Percentiles rank a stretch among this genome's conserved stretches.
These are phyloP conservation scores for Gallinago media DNA, from an alignment of 2,113 vertebrate species.

Conservation along the genomic window DNA sequence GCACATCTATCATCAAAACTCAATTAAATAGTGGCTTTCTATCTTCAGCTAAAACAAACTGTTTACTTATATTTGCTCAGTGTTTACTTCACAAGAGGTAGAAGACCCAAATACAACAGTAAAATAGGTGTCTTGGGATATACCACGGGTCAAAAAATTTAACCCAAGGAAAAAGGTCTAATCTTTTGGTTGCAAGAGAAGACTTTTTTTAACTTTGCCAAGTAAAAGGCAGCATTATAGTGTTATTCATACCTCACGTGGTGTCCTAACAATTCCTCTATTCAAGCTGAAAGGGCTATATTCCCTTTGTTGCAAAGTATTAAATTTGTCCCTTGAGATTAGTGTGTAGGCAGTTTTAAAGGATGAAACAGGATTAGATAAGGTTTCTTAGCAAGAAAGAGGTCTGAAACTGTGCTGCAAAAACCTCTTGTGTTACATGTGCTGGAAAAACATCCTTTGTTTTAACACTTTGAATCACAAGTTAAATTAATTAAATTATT, in stretches of 20 bases:
- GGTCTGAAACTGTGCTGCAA: constrained; percentile 74
- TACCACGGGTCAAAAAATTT: constrained; percentile 84
- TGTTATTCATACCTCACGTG: constrained; percentile 83
- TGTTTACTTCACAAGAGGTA: constrained; percentile 85
- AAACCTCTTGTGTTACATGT: constrained; percentile 68
- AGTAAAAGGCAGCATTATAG: constrained; percentile 83
- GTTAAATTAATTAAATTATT: constrained; percentile 66
- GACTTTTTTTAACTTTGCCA: constrained; percentile 69
- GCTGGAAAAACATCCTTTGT: constrained; percentile 70
- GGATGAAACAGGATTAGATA: constrained; percentile 86
- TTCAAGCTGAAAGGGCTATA: constrained; percentile 85
- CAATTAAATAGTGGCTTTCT: constrained; percentile 84
- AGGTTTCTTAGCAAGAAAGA: constrained; percentile 78
- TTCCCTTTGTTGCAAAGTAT: constrained; percentile 88
- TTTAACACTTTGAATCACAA: constrained; percentile 74
- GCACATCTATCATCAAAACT: constrained; percentile 85
- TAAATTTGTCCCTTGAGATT: constrained; percentile 89
- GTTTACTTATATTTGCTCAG: constrained; percentile 84
- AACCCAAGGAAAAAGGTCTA: constrained; percentile 79
- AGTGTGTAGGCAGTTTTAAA: constrained; percentile 81
- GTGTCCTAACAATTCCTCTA: constrained; percentile 81
- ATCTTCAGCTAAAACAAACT: constrained; percentile 86
- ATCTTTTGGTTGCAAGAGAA: constrained; percentile 78
- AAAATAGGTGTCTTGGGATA: constrained; percentile 83
- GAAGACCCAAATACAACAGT: constrained; percentile 80